Evolutionary conservation across 2,888 invertebrate genomes (phyloP).

Genomic region (Caenorhabditis zanzibari): DNA sequence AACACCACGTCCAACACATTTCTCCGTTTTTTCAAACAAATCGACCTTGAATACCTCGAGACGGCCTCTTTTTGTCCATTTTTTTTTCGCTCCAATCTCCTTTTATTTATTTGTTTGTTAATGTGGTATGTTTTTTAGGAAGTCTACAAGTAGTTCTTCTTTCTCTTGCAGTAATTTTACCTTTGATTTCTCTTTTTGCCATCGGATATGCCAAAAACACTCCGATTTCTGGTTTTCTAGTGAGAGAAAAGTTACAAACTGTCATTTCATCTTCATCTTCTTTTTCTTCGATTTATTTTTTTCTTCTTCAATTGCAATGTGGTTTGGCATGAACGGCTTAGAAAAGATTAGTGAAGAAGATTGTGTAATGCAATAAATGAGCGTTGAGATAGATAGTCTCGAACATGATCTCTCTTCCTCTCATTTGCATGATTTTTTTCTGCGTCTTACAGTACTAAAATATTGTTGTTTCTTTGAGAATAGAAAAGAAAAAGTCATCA

Average conservation of each 20-base stretch:
- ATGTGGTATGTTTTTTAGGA: conserved; percentile 7
- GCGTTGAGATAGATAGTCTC: conserved; percentile 23
- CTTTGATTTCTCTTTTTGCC: conserved; percentile 15
- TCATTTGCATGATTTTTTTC: conserved; percentile 3
- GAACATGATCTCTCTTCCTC: conserved; percentile 12
- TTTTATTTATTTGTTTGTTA: conserved; percentile 48
- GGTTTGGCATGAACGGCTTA: conserved; percentile 54
- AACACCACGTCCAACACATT: neutral
- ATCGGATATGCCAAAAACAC: conserved; percentile 40
- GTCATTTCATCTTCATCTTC: conserved; percentile 48
- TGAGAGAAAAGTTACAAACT: conserved; percentile 52
- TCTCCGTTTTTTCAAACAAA: conserved; percentile 12
- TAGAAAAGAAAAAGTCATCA: conserved; percentile 26
- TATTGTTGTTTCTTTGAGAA: conserved; percentile 29
- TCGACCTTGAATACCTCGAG: conserved; percentile 33
- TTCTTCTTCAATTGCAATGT: conserved; percentile 16
- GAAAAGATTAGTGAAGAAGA: conserved; percentile 49
- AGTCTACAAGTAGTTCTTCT: conserved; percentile 10
- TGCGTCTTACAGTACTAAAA: conserved; percentile 25
- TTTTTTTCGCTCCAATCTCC: conserved; percentile 41
- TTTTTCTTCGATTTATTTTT: conserved; percentile 12
- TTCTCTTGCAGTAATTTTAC: conserved; percentile 13
- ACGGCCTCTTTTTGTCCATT: conserved; percentile 25
- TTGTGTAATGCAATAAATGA: conserved; percentile 60
- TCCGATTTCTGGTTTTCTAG: conserved; percentile 42